Evolutionary conservation across 2,113 vertebrate genomes (phyloP).

Genomic region (Spilogale gracilis): DNA sequence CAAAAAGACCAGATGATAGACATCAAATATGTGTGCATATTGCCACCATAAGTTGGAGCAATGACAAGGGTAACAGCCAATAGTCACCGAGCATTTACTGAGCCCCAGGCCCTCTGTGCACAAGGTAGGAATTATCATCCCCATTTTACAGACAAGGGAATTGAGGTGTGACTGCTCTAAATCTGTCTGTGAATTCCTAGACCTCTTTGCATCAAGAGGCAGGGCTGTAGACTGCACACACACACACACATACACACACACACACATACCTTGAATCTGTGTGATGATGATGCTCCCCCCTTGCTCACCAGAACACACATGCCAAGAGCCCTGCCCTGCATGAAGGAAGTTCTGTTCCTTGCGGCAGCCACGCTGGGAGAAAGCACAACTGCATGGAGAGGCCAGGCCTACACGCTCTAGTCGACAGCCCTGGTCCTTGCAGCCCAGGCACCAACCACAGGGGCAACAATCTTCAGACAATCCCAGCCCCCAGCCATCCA

Average conservation of each 20-base stretch:
- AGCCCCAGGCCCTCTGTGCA: fast-evolving
- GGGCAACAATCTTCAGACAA: not conserved
- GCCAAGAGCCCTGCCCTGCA: too few species aligned
- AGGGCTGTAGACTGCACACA: not conserved
- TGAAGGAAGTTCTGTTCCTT: not conserved
- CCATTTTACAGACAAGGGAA: not conserved
- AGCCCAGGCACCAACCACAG: not conserved
- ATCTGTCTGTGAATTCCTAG: not conserved
- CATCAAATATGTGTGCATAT: fast-evolving
- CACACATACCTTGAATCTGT: not conserved
- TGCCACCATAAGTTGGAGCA: fast-evolving
- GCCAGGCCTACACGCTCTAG: not conserved
- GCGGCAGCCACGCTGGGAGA: not conserved
- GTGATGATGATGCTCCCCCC: not conserved
- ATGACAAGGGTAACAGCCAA: fast-evolving
- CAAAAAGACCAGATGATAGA: not conserved
- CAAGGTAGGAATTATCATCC: not conserved
- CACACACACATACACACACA: too few species aligned
- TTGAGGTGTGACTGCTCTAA: not conserved
- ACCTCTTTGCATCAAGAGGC: fast-evolving
- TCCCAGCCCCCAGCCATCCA: fast-evolving
- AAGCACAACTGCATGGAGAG: not conserved
- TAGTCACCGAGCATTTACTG: not conserved
- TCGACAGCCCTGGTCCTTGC: not conserved
- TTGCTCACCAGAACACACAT: not conserved